phyloP scores from a whole-genome alignment of 2,888 invertebrate species.

The Argyresthia albistria region DNA sequence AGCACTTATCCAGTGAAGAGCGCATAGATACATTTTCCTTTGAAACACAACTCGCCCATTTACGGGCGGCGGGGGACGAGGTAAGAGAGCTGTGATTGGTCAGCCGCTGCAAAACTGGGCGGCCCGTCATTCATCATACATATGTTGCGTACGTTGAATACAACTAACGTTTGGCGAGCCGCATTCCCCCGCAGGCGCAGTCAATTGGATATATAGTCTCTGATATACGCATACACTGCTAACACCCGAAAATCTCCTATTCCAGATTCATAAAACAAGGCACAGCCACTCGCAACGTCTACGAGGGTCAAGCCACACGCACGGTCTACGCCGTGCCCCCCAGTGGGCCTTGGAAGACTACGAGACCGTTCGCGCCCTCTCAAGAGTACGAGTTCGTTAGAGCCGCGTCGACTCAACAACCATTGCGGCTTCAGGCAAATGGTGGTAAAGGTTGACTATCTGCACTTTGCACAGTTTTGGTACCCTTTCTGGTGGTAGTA shows the following conservation, averaged over 20 bases:
- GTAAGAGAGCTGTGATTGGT: too few species aligned
- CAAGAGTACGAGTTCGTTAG: constrained; percentile 43
- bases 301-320: background rate
- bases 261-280: constrained; percentile 48
- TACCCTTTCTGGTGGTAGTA: background rate
- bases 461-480: constrained; percentile 33
- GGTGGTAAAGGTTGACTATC: constrained; percentile 53
- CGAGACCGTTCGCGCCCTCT: constrained; percentile 27
- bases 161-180: too few species aligned
- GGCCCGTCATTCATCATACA: too few species aligned
- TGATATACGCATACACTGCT: background rate
- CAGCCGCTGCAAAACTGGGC: too few species aligned
- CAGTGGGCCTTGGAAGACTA: constrained; percentile 40
- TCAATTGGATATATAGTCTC: too few species aligned
- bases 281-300: constrained; percentile 7
- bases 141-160: too few species aligned
- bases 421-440: constrained; percentile 31
- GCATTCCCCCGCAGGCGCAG: too few species aligned
- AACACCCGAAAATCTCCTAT: constrained; percentile 1
- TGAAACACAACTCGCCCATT: too few species aligned
- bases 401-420: constrained; percentile 32
- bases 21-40: too few species aligned
- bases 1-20: too few species aligned
- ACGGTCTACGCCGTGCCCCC: constrained; percentile 21
- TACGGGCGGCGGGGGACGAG: too few species aligned